A percentile compares a stretch with the other conserved stretches of the same genome.
Evolutionary conservation across 2,797 vertebrate genomes (phyloP).

Genomic region (Gambelia wislizenii): DNA sequence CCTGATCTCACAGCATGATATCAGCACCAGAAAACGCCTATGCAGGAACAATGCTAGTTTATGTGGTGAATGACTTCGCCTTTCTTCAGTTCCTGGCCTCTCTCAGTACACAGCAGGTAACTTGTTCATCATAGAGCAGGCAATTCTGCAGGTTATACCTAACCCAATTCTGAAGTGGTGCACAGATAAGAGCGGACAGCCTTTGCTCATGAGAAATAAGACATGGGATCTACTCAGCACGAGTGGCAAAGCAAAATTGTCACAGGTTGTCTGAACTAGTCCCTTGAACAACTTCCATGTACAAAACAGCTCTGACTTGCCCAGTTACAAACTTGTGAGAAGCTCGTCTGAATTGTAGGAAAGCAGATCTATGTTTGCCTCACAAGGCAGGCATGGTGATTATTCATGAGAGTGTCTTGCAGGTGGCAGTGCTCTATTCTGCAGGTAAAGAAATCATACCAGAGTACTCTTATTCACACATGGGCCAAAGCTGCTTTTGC

Average conservation of each 20-base stretch:
- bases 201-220: background rate
- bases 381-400: background rate
- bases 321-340: background rate
- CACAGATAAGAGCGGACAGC: background rate
- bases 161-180: background rate
- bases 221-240: background rate
- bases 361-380: background rate
- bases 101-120: too few relatives aligned
- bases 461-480: too few relatives aligned
- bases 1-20: background rate
- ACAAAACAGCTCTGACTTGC: background rate
- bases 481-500: background rate
- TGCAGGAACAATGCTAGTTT: background rate
- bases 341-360: background rate
- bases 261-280: background rate
- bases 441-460: background rate
- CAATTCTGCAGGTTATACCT: background rate
- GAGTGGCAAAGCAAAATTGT: background rate
- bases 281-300: background rate
- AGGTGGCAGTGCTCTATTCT: too few relatives aligned
- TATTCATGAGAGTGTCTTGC: background rate
- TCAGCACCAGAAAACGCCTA: background rate
- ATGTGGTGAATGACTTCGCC: background rate
- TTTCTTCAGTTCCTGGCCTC: background rate
- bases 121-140: background rate